A percentile compares a stretch with the other conserved stretches of the same genome.
Conservation (phyloP, 2,888 invertebrate genomes). For the Metalampra italica region DNA sequence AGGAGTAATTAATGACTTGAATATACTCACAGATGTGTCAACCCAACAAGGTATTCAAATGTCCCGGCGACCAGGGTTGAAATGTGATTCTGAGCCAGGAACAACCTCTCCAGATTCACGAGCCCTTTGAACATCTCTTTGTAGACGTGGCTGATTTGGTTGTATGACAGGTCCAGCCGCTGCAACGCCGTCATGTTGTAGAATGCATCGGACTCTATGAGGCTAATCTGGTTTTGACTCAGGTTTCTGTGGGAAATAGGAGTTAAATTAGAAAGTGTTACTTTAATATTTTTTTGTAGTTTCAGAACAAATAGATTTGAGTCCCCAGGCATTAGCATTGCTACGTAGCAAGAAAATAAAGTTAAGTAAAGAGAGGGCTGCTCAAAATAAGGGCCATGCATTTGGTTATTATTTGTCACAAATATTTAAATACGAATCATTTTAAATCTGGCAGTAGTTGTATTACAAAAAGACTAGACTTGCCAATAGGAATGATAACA, state of each 20-base stretch:
- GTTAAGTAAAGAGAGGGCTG: no score
- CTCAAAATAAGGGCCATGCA: no score
- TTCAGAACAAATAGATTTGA: no score
- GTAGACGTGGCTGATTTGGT: constrained; percentile 83
- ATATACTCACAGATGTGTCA: constrained; percentile 85
- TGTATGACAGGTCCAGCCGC: constrained; percentile 83
- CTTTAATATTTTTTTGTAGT: no score
- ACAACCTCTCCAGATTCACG: constrained; percentile 82
- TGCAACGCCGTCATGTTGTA: constrained; percentile 84
- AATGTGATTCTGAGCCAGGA: constrained; percentile 85
- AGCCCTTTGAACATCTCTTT: constrained; percentile 84
- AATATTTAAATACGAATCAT: no score
- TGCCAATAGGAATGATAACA: no score
- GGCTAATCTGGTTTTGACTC: constrained; percentile 86
- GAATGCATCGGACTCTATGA: constrained; percentile 87
- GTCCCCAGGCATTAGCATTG: no score
- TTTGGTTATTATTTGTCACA: no score
- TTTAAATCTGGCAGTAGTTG: no score
- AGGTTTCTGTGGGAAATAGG: constrained; percentile 79
- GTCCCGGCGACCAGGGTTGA: constrained; percentile 83
- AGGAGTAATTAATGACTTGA: no score
- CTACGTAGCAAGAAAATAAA: no score
- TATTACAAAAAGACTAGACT: no score
- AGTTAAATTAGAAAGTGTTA: not conserved
- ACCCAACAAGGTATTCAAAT: constrained; percentile 82